Conservation (phyloP, 2,113 vertebrate species). For the Sigmodon hispidus region DNA sequence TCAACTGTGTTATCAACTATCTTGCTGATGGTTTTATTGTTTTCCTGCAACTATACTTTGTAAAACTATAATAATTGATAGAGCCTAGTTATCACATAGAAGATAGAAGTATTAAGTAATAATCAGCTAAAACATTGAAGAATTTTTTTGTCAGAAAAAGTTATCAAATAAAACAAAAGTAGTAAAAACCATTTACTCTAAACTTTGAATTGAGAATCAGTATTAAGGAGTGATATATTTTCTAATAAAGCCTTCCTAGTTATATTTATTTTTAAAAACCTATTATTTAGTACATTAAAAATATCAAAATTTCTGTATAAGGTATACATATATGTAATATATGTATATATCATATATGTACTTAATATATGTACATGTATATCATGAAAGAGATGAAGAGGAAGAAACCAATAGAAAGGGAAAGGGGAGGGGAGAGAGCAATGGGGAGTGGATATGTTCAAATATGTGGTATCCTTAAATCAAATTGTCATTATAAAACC, state of each 20-base stretch:
- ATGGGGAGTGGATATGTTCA: neutral
- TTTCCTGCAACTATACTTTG: neutral
- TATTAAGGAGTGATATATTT: neutral
- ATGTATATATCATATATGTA: neutral
- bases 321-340: neutral
- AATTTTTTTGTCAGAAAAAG: neutral
- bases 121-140: neutral
- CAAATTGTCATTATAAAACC: neutral
- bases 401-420: neutral
- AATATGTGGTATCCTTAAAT: neutral
- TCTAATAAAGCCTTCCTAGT: neutral
- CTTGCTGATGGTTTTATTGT: neutral
- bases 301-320: neutral
- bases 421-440: neutral
- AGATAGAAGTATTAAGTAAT: neutral
- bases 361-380: too few species aligned
- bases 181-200: neutral
- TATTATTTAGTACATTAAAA: neutral
- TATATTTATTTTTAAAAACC: neutral
- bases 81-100: neutral
- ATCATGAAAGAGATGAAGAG: neutral
- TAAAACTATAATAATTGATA: neutral
- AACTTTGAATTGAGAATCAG: neutral
- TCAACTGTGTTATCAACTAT: neutral
- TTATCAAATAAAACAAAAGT: neutral